Base-by-base conservation (phyloP, 2,113 vertebrate species). In the Trichechus manatus region DNA sequence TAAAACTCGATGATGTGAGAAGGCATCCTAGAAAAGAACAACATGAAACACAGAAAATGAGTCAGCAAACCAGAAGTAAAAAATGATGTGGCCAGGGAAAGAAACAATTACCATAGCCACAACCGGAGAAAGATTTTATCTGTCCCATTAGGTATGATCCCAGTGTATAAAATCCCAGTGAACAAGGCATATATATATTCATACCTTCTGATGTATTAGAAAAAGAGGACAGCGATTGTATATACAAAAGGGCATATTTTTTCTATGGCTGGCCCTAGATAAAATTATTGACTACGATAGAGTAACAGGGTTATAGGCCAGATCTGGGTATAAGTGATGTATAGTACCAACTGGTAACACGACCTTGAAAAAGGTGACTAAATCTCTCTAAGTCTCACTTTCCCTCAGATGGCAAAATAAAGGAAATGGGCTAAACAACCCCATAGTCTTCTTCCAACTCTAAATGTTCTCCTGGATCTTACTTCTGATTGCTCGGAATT, bases 1-100 rank as follows among this genome's bases (percentile, higher is more conserved):
- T 80, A 89, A 89, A 95, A 84, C 36, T 85, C 11, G 29, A 81
- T 80, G 53, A 75, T 75, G 31, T 66, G 27, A 89, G 63, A 95
- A 89, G 74, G 33, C 44, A 89, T 97, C 87, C 61, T 47, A 97
- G 50, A 84, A 66, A 93, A 96, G 78, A 96, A 95, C 72, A 97
- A 89, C 72, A 64, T 91, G 79, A 95, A 94, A 96, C 75, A 87
- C 84, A 97, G 95, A 93, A 98, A 97, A 94, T 96, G 96, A 97
- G n/a, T 97, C 96, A 95, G 87, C 70, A 97, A 95, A 94, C 59
- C 89, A 97, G 75, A 97, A 96, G 50, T 93, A 22, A 93, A 88
- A 92, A 93, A 84, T 82, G 79, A 87, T 96, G 83, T 93, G 82
- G 74, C 81, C 64, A 70, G 42, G 94, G 89, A 93, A 92, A 96